phyloP scores from a whole-genome alignment of 2,797 vertebrate species.

The Acestrorhynchus altus region DNA sequence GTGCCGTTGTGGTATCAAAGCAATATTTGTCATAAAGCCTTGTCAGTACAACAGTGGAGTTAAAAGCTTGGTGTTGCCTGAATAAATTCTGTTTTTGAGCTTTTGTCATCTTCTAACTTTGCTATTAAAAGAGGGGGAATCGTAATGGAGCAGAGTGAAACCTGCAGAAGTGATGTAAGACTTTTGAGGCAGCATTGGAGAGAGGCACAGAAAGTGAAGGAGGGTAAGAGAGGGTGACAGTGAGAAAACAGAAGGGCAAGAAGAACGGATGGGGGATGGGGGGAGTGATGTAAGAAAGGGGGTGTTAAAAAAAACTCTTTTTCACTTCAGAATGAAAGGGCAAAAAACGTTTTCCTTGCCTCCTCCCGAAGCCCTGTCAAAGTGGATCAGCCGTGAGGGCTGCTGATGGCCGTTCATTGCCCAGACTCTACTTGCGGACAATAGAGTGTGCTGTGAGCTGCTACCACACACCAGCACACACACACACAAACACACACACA shows the following conservation, averaged over 20 bases:
- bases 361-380: slow-evolving; percentile 97
- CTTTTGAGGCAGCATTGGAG: neutral
- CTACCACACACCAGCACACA: slow-evolving; percentile 74
- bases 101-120: neutral
- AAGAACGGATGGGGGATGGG: slow-evolving; percentile 58
- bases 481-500: slow-evolving; percentile 64
- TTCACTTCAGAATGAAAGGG: slow-evolving; percentile 74
- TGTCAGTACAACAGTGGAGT: neutral
- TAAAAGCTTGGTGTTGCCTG: slow-evolving; percentile 1
- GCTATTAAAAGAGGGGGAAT: neutral
- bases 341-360: slow-evolving; percentile 86
- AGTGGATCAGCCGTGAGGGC: slow-evolving; percentile 92
- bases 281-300: slow-evolving; percentile 68
- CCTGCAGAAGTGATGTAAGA: slow-evolving; percentile 19
- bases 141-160: neutral
- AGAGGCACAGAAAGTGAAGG: neutral
- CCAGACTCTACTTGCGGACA: slow-evolving; percentile 85
- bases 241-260: slow-evolving; percentile 27
- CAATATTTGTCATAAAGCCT: slow-evolving; percentile 18
- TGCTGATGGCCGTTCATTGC: slow-evolving; percentile 80
- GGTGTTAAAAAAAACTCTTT: slow-evolving; percentile 78
- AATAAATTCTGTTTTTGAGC: slow-evolving; percentile 19
- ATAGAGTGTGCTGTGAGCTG: slow-evolving; percentile 88
- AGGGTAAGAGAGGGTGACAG: slow-evolving; percentile 28
- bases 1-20: neutral